Percentiles rank a stretch among this genome's conserved stretches.
phyloP scores from a whole-genome alignment of 2,888 invertebrate species.

The Acanthoscelides obtectus region DNA sequence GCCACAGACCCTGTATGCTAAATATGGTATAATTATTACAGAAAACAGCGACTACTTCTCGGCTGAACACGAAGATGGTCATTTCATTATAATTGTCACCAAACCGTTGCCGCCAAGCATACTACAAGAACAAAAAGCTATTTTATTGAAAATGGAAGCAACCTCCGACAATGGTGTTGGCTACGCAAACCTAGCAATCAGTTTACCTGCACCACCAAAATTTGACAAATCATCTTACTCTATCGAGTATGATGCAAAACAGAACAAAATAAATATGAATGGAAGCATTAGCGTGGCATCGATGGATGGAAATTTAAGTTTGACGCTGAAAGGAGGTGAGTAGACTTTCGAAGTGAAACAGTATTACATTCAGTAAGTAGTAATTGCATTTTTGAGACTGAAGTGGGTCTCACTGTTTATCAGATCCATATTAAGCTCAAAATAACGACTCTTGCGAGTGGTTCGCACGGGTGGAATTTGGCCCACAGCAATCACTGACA shows the following conservation, averaged over 20 bases:
- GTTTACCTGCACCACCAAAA: not conserved
- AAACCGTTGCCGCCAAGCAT: conserved; percentile 12
- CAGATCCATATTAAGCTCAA: too few relatives aligned
- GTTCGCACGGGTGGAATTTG: too few relatives aligned
- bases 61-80: not conserved
- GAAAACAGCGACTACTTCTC: conserved; percentile 7
- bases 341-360: not conserved
- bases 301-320: not conserved
- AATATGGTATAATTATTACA: too few relatives aligned
- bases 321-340: not conserved
- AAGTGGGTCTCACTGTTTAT: too few relatives aligned
- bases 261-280: not conserved
- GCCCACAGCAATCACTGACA: too few relatives aligned
- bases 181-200: conserved; percentile 20
- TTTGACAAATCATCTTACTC: not conserved
- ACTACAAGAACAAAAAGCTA: conserved; percentile 11
- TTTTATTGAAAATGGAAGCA: conserved; percentile 19
- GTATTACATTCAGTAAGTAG: not conserved
- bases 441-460: too few relatives aligned
- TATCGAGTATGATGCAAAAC: not conserved
- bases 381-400: too few relatives aligned
- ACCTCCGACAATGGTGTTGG: conserved; percentile 8
- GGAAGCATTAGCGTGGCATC: not conserved
- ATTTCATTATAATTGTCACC: conserved; percentile 9
- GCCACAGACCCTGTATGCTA: too few relatives aligned